phyloP scores from a whole-genome alignment of 35 echinoderm and acorn worm species.

The Ophioderma brevispina region DNA sequence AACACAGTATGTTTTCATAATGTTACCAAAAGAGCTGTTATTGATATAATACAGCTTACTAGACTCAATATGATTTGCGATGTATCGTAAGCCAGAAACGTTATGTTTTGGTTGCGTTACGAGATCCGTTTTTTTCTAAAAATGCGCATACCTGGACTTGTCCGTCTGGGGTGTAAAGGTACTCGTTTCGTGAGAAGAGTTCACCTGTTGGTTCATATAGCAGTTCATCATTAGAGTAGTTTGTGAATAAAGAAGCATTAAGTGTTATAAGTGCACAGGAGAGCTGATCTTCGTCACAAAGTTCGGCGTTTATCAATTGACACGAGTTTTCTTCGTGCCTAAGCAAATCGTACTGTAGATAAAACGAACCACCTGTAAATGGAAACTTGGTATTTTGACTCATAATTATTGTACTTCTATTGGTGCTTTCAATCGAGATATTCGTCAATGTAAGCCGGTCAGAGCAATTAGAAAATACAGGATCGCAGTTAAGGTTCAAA shows the following conservation, averaged over 20 bases:
- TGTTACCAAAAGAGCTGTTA: background rate
- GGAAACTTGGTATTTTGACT: background rate
- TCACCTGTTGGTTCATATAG: slow-evolving; percentile 1
- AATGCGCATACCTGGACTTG: slow-evolving; percentile 7
- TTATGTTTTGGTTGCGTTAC: background rate
- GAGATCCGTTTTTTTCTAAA: slow-evolving; percentile 22
- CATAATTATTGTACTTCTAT: background rate
- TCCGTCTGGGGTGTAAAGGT: background rate
- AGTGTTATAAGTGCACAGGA: slow-evolving; percentile 6
- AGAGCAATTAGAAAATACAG: background rate
- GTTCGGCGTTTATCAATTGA: background rate
- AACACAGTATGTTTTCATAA: slow-evolving; percentile 5
- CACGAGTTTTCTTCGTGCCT: background rate
- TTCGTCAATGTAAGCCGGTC: background rate
- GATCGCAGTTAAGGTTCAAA: background rate
- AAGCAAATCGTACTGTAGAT: background rate
- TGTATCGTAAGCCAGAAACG: background rate
- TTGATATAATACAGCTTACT: background rate
- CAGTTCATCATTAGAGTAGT: background rate
- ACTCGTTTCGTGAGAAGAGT: background rate
- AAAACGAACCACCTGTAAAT: background rate
- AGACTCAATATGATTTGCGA: slow-evolving; percentile 8
- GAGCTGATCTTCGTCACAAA: background rate
- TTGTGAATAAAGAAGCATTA: background rate
- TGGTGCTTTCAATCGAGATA: background rate